phyloP scores from a whole-genome alignment of 2,113 vertebrate genomes.

The Nettapus auritus region DNA sequence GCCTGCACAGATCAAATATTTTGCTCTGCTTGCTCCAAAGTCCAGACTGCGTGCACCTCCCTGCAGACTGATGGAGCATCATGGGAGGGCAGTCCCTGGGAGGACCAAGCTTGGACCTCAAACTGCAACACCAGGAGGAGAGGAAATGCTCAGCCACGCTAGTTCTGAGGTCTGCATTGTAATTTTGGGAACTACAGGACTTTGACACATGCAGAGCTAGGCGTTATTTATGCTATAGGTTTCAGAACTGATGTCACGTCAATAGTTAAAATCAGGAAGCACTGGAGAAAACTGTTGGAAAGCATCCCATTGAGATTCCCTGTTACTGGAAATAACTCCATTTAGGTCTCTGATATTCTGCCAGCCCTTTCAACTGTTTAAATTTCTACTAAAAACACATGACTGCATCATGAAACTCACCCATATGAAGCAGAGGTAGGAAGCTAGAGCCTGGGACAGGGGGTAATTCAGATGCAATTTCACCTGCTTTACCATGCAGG shows the following conservation, averaged over 20 bases:
- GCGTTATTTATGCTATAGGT: background rate
- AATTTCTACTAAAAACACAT: accelerated
- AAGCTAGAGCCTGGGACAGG: background rate
- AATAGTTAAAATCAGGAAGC: background rate
- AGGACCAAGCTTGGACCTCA: background rate
- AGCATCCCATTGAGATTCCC: background rate
- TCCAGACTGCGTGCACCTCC: background rate
- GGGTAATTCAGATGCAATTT: background rate
- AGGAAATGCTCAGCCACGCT: background rate
- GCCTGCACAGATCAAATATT: accelerated
- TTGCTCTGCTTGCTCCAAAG: background rate
- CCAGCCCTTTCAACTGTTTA: background rate
- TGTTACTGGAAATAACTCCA: background rate
- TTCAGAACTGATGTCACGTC: background rate
- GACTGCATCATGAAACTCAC: background rate
- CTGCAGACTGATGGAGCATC: background rate
- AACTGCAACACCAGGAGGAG: background rate
- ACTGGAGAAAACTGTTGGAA: background rate
- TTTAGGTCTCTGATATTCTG: background rate
- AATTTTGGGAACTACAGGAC: background rate
- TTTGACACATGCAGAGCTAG: background rate
- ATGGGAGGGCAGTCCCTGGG: background rate
- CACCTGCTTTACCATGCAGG: accelerated
- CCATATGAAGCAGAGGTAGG: background rate
- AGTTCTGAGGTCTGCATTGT: accelerated